Evolutionary conservation across 2,797 vertebrate species (phyloP).

Genomic region (Aythya fuligula): DNA sequence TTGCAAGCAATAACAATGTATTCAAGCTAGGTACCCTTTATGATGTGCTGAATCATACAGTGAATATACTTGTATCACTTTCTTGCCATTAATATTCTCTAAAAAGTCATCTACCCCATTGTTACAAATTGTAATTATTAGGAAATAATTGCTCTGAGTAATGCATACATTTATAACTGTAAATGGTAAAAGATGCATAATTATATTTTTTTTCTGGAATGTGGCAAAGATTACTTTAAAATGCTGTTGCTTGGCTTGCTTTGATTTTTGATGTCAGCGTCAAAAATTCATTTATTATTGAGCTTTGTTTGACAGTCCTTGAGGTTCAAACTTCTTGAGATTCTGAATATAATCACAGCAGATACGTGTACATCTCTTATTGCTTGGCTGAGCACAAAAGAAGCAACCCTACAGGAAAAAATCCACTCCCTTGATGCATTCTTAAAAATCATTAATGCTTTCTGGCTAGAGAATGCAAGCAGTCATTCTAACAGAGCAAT

Average conservation of each 20-base stretch:
- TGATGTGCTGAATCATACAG: not conserved
- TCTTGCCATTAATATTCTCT: not conserved
- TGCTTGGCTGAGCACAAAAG: constrained; percentile 56
- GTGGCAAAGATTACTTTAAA: not conserved
- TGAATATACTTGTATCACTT: not conserved
- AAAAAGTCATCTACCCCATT: not conserved
- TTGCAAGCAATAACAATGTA: not conserved
- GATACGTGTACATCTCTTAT: constrained; percentile 31
- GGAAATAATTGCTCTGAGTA: not conserved
- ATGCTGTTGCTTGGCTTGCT: not conserved
- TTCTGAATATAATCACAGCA: constrained; percentile 51
- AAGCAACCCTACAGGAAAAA: constrained; percentile 37
- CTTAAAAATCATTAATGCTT: constrained; percentile 63
- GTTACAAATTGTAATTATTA: not conserved
- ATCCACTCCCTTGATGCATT: constrained; percentile 6
- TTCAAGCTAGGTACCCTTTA: not conserved
- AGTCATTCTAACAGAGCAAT: constrained; percentile 37
- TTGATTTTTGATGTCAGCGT: not conserved
- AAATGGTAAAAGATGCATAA: not conserved
- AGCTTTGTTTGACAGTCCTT: constrained; percentile 55
- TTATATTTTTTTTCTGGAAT: not conserved
- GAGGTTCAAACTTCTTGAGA: constrained; percentile 41
- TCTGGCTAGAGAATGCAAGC: not conserved
- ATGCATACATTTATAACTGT: not conserved
- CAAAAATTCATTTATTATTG: constrained; percentile 57